Evolutionary conservation across 2,797 vertebrate species (phyloP).

Genomic region (Sebastes alutus): DNA sequence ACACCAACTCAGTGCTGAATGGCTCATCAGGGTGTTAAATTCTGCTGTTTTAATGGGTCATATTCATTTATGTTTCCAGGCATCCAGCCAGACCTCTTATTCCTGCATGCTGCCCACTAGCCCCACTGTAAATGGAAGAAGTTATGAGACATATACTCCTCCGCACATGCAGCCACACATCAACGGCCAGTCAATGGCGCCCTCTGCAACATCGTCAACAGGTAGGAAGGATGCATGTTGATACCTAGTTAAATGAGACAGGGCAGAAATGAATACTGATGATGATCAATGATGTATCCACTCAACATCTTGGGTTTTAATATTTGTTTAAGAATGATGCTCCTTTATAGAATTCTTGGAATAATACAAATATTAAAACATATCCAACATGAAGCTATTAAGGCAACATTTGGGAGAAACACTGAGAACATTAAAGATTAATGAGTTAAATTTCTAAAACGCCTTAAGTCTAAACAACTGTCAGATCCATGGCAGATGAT

Average conservation of each 20-base stretch:
- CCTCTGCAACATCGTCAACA: conserved; percentile 94
- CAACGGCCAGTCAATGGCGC: conserved; percentile 95
- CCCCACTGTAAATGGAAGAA: conserved; percentile 92
- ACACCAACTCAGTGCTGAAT: too few relatives aligned
- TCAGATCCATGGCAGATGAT: neutral
- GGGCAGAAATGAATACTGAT: neutral
- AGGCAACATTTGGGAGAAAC: neutral
- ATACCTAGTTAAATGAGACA: neutral
- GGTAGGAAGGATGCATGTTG: conserved; percentile 79
- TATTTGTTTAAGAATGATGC: neutral
- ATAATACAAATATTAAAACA: neutral
- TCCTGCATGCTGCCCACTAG: conserved; percentile 99
- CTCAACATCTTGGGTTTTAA: neutral
- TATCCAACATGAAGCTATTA: neutral
- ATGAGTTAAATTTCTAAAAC: neutral
- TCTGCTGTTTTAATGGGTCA: neutral
- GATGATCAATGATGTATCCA: neutral
- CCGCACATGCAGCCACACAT: conserved; percentile 99
- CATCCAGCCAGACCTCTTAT: conserved; percentile 94
- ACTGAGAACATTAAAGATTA: neutral
- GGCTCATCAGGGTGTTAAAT: neutral
- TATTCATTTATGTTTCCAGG: conserved; percentile 70
- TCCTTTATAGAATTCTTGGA: neutral
- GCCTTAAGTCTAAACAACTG: neutral
- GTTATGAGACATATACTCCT: conserved; percentile 96